A percentile compares a stretch with the other conserved stretches of the same genome.
phyloP scores from a whole-genome alignment of 64 coral and sea anemone genomes.

The Catalaphyllia jardinei region DNA sequence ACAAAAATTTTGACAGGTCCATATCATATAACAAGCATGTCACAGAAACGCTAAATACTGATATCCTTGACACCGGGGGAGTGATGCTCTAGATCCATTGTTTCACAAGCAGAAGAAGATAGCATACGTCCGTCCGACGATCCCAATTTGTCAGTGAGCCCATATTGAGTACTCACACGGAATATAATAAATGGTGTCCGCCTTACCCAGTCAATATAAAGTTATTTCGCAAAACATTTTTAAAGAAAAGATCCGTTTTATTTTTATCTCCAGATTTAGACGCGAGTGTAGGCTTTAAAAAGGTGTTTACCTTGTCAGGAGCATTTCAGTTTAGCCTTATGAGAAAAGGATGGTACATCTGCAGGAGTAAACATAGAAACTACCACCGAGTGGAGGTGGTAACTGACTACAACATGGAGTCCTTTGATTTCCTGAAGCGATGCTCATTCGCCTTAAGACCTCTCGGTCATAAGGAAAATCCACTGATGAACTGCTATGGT shows the following conservation, averaged over 20 bases:
- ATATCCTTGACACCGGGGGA: too few species aligned
- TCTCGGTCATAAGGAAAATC: slow-evolving; percentile 34
- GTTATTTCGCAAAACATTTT: too few species aligned
- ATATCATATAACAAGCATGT: too few species aligned
- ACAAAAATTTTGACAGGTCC: too few species aligned
- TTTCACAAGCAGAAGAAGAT: too few species aligned
- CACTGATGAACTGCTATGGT: slow-evolving; percentile 72
- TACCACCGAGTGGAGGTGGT: slow-evolving; percentile 36
- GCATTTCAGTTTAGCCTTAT: slow-evolving; percentile 66
- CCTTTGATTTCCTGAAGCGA: slow-evolving; percentile 7
- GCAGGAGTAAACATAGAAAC: slow-evolving; percentile 33
- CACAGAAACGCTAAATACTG: too few species aligned
- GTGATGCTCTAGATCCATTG: too few species aligned
- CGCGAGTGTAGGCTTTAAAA: slow-evolving; percentile 6
- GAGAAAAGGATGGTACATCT: slow-evolving; percentile 76
- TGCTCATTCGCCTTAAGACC: slow-evolving; percentile 71
- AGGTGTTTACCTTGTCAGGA: slow-evolving; percentile 25
- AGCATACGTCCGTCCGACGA: too few species aligned
- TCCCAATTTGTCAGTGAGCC: too few species aligned
- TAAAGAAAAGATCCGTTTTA: background rate
- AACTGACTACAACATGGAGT: slow-evolving; percentile 13
- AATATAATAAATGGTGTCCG: too few species aligned
- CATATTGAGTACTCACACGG: too few species aligned
- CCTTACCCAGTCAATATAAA: too few species aligned
- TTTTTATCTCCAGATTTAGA: background rate